phyloP scores from a whole-genome alignment of 2,113 vertebrate genomes.

The Rhegmatorhina hoffmannsi region DNA sequence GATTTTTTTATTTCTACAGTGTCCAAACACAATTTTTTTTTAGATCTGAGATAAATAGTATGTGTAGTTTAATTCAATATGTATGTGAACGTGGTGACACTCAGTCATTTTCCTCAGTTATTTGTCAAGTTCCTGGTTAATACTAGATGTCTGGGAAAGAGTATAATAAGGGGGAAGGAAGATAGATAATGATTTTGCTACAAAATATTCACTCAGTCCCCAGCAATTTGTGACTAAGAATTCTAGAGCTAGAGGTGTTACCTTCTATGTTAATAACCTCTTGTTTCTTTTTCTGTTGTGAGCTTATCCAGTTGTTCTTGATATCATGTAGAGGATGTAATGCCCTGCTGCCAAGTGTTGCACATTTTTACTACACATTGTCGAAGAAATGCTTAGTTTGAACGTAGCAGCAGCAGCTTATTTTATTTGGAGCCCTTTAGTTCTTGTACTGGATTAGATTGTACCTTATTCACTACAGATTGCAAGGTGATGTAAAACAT shows the following conservation, averaged over 20 bases:
- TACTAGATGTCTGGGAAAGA: not conserved
- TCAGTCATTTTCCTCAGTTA: not conserved
- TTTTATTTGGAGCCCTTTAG: not conserved
- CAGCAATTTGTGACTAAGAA: not conserved
- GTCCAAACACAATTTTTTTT: not conserved
- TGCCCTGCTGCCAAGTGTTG: not conserved
- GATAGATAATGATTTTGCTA: not conserved
- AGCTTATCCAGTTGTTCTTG: not conserved
- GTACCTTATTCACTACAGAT: not conserved
- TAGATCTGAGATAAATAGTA: not conserved
- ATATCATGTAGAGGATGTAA: not conserved
- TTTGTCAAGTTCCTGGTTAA: not conserved
- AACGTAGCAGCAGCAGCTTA: not conserved
- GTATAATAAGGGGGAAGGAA: not conserved
- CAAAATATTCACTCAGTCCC: not conserved
- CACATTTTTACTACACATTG: not conserved
- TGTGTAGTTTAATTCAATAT: not conserved
- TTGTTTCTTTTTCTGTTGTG: not conserved
- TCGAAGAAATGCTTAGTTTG: not conserved
- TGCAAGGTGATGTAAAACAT: not conserved
- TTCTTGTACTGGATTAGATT: not conserved
- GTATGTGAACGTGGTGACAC: not conserved
- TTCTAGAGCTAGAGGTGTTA: not conserved
- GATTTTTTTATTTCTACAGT: fast-evolving
- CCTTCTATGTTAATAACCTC: not conserved